These are phyloP conservation scores for Capra hircus DNA, from an alignment of 2,113 vertebrate species.

Conservation along the genomic window DNA sequence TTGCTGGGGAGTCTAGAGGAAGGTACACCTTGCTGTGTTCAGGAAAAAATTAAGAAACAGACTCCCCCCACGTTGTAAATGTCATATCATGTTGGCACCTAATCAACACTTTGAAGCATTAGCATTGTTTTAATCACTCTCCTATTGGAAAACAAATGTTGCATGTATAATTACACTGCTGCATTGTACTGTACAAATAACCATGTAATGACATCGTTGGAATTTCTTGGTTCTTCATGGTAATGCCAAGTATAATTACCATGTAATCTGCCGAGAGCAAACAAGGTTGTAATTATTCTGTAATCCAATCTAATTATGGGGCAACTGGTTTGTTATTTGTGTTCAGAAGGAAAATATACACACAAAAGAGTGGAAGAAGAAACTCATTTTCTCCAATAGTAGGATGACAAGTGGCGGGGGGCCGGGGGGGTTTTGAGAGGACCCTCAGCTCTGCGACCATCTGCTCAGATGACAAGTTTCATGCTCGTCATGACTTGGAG, in stretches of 20 bases:
- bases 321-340: constrained; percentile 78
- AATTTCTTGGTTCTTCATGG: constrained; percentile 87
- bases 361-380: constrained; percentile 63
- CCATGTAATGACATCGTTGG: constrained; percentile 84
- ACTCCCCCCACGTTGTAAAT: constrained; percentile 59
- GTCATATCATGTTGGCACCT: constrained; percentile 74
- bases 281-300: constrained; percentile 83
- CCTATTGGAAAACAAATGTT: constrained; percentile 80
- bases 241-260: constrained; percentile 84
- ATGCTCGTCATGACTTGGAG: background rate
- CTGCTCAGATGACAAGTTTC: background rate
- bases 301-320: constrained; percentile 86
- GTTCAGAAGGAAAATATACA: constrained; percentile 76
- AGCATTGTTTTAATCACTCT: constrained; percentile 83
- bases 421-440: background rate
- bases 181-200: constrained; percentile 84
- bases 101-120: constrained; percentile 80
- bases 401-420: background rate
- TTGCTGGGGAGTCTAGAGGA: background rate
- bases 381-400: background rate
- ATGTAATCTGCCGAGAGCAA: constrained; percentile 85
- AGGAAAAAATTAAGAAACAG: constrained; percentile 37
- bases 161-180: constrained; percentile 84
- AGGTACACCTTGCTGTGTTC: background rate
- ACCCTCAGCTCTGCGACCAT: background rate